phyloP scores from a whole-genome alignment of 1,140 invertebrate genomes.

The Papilio aristodemus region DNA sequence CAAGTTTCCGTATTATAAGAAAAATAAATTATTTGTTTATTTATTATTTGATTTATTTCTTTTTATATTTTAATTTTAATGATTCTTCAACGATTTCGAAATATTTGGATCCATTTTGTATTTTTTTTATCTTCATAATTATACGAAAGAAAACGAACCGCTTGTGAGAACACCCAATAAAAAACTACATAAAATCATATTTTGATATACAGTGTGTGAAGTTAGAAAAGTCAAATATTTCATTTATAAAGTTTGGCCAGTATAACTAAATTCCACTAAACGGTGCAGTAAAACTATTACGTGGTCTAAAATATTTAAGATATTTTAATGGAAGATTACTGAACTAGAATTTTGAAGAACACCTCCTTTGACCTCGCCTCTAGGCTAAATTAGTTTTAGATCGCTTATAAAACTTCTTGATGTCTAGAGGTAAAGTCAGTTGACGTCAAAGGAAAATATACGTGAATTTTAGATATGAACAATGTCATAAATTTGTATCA shows the following conservation, averaged over 20 bases:
- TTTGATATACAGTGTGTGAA: too few relatives aligned
- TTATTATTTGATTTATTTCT: too few relatives aligned
- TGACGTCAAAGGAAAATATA: neutral
- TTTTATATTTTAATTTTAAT: too few relatives aligned
- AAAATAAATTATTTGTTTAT: too few relatives aligned
- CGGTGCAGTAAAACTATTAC: neutral
- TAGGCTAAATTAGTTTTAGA: conserved; percentile 16
- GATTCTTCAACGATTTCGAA: too few relatives aligned
- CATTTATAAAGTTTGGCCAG: neutral
- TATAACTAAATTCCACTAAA: neutral
- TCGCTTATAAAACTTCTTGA: neutral
- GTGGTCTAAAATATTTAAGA: conserved; percentile 7
- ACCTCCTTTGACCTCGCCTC: neutral
- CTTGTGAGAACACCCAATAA: too few relatives aligned
- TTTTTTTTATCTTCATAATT: too few relatives aligned
- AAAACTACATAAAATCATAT: too few relatives aligned
- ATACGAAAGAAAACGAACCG: too few relatives aligned
- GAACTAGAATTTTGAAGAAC: conserved; percentile 18
- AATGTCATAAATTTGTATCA: neutral
- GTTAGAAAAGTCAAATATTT: too few relatives aligned
- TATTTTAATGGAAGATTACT: conserved; percentile 23
- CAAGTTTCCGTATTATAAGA: too few relatives aligned
- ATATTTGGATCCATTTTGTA: too few relatives aligned
- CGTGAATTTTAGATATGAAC: neutral
- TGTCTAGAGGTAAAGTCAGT: neutral